Conservation (phyloP, 2,113 vertebrate species). For the Boleophthalmus pectinirostris region DNA sequence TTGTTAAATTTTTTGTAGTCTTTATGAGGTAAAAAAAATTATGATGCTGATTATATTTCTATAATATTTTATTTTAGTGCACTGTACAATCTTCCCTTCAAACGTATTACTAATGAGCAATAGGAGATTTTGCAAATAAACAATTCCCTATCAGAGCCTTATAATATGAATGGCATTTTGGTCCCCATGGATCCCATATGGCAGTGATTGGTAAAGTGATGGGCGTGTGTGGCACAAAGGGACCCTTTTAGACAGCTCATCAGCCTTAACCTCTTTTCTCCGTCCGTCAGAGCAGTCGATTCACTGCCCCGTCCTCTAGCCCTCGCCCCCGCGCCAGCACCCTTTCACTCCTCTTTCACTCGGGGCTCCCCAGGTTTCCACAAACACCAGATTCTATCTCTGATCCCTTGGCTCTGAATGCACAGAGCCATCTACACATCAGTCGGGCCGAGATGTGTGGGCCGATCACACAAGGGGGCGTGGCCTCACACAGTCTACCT, state of each 20-base stretch:
- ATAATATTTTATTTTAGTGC: too few relatives aligned
- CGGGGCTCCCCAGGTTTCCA: slow-evolving; percentile 57
- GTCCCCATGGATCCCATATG: slow-evolving; percentile 56
- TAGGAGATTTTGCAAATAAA: too few relatives aligned
- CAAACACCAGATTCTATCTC: slow-evolving; percentile 74
- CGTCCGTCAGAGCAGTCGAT: slow-evolving; percentile 36
- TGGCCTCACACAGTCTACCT: slow-evolving; percentile 53
- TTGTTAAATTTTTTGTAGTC: too few relatives aligned
- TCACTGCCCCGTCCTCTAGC: slow-evolving; percentile 7
- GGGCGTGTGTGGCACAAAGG: slow-evolving; percentile 65
- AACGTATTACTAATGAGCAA: too few relatives aligned
- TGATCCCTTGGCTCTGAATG: slow-evolving; percentile 60
- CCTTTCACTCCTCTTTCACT: slow-evolving; percentile 51
- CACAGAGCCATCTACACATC: slow-evolving; percentile 69
- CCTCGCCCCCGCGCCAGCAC: slow-evolving; percentile 22
- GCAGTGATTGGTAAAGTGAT: slow-evolving; percentile 68
- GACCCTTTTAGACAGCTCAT: slow-evolving; percentile 68
- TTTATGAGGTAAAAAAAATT: too few relatives aligned
- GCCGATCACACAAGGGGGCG: slow-evolving; percentile 53
- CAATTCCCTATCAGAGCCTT: not conserved
- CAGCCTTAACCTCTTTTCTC: slow-evolving; percentile 35
- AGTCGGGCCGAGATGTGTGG: slow-evolving; percentile 45
- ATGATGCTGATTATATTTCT: too few relatives aligned
- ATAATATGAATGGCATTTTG: slow-evolving; percentile 47
- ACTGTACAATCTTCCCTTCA: too few relatives aligned